phyloP scores from a whole-genome alignment of 2,888 invertebrate species.

The Brachyptera risi region DNA sequence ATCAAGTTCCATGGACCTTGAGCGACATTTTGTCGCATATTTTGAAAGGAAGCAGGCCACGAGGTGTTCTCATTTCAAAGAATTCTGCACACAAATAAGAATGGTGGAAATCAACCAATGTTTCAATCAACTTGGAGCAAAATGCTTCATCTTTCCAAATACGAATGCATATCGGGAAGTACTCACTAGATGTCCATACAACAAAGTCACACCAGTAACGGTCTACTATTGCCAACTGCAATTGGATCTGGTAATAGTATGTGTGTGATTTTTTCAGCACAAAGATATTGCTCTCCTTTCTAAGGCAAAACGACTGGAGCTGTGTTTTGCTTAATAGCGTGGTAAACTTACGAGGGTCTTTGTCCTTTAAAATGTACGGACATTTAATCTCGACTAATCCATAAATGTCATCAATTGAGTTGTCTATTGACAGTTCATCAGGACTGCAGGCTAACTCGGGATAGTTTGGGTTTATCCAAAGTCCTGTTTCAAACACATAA shows the following conservation, averaged over 20 bases:
- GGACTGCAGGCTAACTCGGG: slow-evolving; percentile 16
- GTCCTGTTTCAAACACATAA: background rate
- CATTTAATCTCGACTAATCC: slow-evolving; percentile 12
- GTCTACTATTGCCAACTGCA: background rate
- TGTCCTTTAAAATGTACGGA: slow-evolving; percentile 1
- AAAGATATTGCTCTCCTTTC: background rate
- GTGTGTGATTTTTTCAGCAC: background rate
- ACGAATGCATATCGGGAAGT: background rate
- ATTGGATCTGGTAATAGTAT: slow-evolving; percentile 4
- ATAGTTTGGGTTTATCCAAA: background rate
- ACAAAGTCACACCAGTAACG: slow-evolving; percentile 3
- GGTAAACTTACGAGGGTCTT: background rate
- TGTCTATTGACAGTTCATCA: background rate
- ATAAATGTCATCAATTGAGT: background rate
- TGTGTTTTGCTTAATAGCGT: background rate
- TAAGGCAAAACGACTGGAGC: slow-evolving; percentile 1
- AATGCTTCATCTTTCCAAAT: background rate
- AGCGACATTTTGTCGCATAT: background rate
- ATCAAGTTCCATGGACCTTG: background rate
- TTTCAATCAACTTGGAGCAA: background rate
- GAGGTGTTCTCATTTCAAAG: background rate
- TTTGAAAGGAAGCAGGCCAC: background rate
- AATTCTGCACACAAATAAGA: background rate
- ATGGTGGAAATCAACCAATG: background rate
- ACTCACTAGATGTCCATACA: background rate